Base-by-base conservation (phyloP, 92 coral and sea anemone genomes). In the Diadumene lineata region DNA sequence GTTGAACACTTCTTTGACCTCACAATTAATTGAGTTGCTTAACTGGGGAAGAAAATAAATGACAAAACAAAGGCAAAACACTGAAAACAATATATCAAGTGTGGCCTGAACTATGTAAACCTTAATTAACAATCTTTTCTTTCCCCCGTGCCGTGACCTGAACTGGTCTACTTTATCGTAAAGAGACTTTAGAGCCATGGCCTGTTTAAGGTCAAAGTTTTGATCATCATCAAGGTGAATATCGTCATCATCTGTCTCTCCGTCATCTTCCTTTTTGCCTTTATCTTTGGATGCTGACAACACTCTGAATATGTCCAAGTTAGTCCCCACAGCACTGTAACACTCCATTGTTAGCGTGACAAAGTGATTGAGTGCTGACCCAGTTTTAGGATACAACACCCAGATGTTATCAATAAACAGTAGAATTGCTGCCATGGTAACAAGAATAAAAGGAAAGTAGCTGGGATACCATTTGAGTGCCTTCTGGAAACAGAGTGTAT, bases 401-500 rank as follows among this genome's bases (percentile, higher is more conserved):
- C 86, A 81, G 68, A 81, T 27, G 46, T 81, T 81, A 46, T 81
- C 86, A 53, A 81, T 64, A 22, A 74, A 21, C 18, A 81, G 33
- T 16, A 81, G 76, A 23, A 74, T 9, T 18, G 74, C 53, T 8
- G 85, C 85, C 50, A 72, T 56, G 15, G 55, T 66, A 16, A 81
- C 76, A 16, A 81, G 65, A 44, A 74, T 38, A 15, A 81, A 66
- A 38, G 75, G 66, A 17, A 81, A 74, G 56, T 81, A 81, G 62
- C 80, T 29, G 34, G 72, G 75, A 74, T 66, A 81, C 69, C 72
- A 46, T 0, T 56, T 67, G 18, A 66, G 23, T 16, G 58, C 67
- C 7, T 65, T 81, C 43, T 81, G 71, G 38, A 71, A 67, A 56
- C 86, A 81, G 30, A 57, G 31, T 0, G 81, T 32, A 43, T 81